Evolutionary conservation across 1,140 invertebrate species (phyloP).

Genomic region (Bombus huntii): DNA sequence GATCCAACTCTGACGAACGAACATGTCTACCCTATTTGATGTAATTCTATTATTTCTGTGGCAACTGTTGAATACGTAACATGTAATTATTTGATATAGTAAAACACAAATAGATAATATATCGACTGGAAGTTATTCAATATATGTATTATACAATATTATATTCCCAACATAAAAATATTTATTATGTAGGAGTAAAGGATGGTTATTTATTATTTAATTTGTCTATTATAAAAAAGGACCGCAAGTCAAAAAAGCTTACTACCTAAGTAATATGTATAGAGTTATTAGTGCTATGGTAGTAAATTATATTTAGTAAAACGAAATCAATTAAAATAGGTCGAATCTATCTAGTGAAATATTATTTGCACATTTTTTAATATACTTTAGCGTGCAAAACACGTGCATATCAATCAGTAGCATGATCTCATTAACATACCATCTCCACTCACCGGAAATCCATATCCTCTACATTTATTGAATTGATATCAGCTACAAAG

Average conservation of each 20-base stretch:
- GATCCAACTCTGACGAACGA: conserved; percentile 91
- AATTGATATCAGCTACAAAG: conserved; percentile 92
- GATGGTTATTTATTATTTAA: no score
- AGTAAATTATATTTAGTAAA: neutral
- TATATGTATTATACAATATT: no score
- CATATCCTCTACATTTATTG: conserved; percentile 93
- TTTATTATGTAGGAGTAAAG: no score
- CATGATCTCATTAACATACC: neutral
- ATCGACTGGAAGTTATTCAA: no score
- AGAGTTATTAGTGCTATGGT: neutral
- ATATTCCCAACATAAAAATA: no score
- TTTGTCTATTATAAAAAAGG: no score
- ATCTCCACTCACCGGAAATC: conserved; percentile 87
- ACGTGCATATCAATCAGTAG: neutral
- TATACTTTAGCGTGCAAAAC: neutral
- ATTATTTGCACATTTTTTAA: neutral
- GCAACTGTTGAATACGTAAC: neutral
- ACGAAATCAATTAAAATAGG: neutral
- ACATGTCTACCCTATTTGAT: conserved; percentile 90
- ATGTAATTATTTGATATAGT: neutral
- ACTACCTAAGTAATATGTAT: no score
- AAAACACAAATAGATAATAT: neutral
- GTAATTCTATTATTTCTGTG: neutral
- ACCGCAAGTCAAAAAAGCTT: no score
- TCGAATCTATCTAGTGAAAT: neutral